A percentile compares a stretch with the other conserved stretches of the same genome.
phyloP scores from a whole-genome alignment of 2,888 invertebrate genomes.

The Artemia sinica region DNA sequence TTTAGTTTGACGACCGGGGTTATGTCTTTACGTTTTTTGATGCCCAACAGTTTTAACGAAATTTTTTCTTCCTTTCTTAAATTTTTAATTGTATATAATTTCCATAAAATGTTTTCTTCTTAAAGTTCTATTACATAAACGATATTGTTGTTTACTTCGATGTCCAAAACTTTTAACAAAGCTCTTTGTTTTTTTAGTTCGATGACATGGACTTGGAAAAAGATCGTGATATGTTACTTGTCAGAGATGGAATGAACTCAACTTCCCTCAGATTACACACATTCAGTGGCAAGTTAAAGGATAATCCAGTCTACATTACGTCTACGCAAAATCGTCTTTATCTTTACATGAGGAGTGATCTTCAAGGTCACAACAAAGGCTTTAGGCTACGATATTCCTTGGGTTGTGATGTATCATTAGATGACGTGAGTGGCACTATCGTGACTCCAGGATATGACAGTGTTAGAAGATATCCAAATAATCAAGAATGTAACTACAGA shows the following conservation, averaged over 20 bases:
- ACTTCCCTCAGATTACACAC: constrained; percentile 65
- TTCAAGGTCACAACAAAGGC: constrained; percentile 73
- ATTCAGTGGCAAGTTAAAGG: constrained; percentile 56
- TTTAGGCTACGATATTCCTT: constrained; percentile 62
- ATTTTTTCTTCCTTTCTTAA: no score
- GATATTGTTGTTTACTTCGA: no score
- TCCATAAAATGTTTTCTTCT: no score
- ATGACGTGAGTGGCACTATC: constrained; percentile 64
- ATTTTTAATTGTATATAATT: no score
- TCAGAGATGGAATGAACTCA: constrained; percentile 77
- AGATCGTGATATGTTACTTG: constrained; percentile 65
- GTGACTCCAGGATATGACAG: constrained; percentile 74
- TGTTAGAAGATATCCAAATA: constrained; percentile 61
- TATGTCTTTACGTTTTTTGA: no score
- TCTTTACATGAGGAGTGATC: constrained; percentile 74
- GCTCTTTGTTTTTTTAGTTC: constrained; percentile 35
- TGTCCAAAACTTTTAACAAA: no score
- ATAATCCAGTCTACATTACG: constrained; percentile 63
- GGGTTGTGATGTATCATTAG: constrained; percentile 73
- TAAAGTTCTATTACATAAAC: no score
- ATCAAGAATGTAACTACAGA: constrained; percentile 74
- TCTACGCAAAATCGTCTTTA: constrained; percentile 76
- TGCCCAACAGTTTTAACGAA: no score
- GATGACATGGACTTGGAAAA: constrained; percentile 67
- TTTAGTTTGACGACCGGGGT: no score